Evolutionary conservation across 2,888 invertebrate species (phyloP).

Genomic region (Nebria brevicollis): DNA sequence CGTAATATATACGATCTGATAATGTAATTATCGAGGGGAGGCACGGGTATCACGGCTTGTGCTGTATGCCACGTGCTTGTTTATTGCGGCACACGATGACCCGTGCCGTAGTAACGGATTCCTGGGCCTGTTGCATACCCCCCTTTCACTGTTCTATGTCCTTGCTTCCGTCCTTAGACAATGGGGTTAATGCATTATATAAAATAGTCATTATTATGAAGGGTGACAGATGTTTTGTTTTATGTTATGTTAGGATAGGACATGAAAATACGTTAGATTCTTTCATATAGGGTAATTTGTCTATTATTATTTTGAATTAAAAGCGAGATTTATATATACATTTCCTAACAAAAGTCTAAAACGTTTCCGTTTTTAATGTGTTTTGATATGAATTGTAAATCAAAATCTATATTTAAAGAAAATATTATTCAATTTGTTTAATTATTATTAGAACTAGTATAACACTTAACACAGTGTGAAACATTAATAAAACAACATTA

Average conservation of each 20-base stretch:
- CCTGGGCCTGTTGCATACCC: neutral
- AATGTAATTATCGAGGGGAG: neutral
- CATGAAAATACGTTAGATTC: neutral
- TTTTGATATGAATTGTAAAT: no score
- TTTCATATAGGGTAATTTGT: neutral
- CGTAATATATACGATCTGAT: constrained; percentile 4
- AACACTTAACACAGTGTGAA: no score
- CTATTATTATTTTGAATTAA: neutral
- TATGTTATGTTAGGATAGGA: neutral
- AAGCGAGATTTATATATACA: no score
- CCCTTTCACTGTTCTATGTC: neutral
- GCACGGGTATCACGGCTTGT: neutral
- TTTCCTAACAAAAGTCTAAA: no score
- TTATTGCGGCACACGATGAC: neutral
- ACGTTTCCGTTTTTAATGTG: no score
- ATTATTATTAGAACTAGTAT: no score
- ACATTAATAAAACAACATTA: no score
- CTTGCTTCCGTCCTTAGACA: neutral
- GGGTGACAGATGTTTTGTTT: neutral
- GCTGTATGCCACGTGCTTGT: neutral
- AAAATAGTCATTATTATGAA: neutral
- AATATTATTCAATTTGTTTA: no score
- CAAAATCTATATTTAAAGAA: no score
- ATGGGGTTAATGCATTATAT: neutral
- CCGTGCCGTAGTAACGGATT: neutral